Evolutionary conservation across 1,140 invertebrate genomes (phyloP), one percentile per base, ranked within the genome.

Genomic region (Brachionus rotundiformis): DNA sequence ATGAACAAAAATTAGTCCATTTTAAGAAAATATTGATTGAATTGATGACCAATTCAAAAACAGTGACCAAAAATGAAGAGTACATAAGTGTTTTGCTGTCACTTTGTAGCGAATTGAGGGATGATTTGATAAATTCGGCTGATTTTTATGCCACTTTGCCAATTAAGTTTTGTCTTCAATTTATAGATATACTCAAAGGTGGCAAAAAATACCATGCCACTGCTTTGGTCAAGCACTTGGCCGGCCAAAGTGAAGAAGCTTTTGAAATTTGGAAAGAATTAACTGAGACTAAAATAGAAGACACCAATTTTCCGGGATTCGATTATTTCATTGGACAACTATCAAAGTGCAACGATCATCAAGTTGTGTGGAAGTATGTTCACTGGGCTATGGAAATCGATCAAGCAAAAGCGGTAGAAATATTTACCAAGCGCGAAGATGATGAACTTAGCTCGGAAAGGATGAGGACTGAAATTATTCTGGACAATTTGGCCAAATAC

Each of bases 211-310:
- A 59, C 16, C 44, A 79, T 63, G 44, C 47, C 6, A 59, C 25
- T 10, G 76, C 47, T 11, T 59, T 63, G 25, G 33, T 63, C 4
- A 39, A 59, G 7, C 19, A 16, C 1, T 19, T 41, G 19, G 47
- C 76, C 0, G 54, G 54, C 23, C 29, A 59, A 10, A 2, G 33
- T 39, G 76, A 61, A 41, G 59, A 59, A 25, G 76, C 76, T 11
- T 79, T 79, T 63, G 76, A 79, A 19, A 39, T 79, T 54, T 79
- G 76, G 76, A 79, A 63, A 79, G 59, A 79, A 36, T 79, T 54
- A 59, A 16, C 41, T 6, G 47, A 79, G 13, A 11, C 6, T 3
- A 63, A 79, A 63, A 33, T 31, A 19, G 23, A 25, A 10, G 76
- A 79, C 47, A 2, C 16, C n/a, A 23, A 39, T 10, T 79, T 79